phyloP scores from a whole-genome alignment of 2,888 invertebrate species.

The Scotopteryx bipunctaria region DNA sequence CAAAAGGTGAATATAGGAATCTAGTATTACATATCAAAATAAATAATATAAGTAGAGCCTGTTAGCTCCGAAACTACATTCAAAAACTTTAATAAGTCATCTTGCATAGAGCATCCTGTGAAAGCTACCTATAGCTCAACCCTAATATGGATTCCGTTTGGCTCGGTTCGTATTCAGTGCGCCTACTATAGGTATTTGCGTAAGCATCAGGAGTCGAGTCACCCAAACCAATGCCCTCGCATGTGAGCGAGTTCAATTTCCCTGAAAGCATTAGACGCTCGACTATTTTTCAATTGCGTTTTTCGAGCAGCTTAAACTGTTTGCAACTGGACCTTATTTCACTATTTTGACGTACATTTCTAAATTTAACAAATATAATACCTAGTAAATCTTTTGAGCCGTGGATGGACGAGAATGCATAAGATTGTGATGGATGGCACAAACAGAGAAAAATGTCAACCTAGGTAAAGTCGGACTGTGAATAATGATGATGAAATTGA shows the following conservation, averaged over 20 bases:
- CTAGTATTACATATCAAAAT: too few relatives aligned
- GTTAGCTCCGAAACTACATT: too few relatives aligned
- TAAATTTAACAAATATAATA: too few relatives aligned
- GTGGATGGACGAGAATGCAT: too few relatives aligned
- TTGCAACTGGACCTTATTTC: slow-evolving; percentile 1
- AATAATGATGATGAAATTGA: too few relatives aligned
- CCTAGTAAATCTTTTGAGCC: too few relatives aligned
- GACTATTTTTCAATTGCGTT: slow-evolving; percentile 14
- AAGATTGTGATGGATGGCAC: too few relatives aligned
- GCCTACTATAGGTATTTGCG: slow-evolving; percentile 59
- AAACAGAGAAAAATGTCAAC: too few relatives aligned
- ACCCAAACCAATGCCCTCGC: slow-evolving; percentile 37
- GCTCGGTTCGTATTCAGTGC: slow-evolving; percentile 65
- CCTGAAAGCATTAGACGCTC: slow-evolving; percentile 19
- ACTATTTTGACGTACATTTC: neutral
- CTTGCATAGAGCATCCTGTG: neutral
- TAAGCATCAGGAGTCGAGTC: slow-evolving; percentile 42
- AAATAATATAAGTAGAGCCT: too few relatives aligned
- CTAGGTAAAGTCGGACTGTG: too few relatives aligned
- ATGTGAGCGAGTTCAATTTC: slow-evolving; percentile 10
- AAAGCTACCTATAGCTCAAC: slow-evolving; percentile 2
- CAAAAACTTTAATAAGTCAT: too few relatives aligned
- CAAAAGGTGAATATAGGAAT: too few relatives aligned
- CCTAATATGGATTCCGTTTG: slow-evolving; percentile 68
- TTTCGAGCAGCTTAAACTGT: neutral